Evolutionary conservation across 2,797 vertebrate genomes (phyloP), one percentile per base, ranked within the genome.

Genomic region (Alectoris magna): DNA sequence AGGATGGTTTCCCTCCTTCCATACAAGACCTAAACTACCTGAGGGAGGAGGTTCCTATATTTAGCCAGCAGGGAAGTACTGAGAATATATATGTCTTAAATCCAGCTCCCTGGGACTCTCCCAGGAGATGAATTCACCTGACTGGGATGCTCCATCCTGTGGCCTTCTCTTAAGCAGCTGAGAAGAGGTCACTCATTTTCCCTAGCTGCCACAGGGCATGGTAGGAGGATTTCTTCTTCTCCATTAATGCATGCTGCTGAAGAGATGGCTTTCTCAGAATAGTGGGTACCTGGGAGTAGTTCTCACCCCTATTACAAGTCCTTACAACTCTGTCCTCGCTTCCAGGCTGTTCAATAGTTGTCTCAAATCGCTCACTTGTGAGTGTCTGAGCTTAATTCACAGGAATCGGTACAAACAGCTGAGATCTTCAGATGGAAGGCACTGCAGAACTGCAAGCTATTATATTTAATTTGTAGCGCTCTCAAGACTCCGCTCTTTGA

Each of bases 401-500:
- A 84, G 56, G 38, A 80, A 78, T 90, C 41, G 59, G 39, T 83
- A 62, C 53, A 90, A 92, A 84, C 43, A 94, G 48, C 34, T 0
- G 3, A 92, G 85, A 81, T 93, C 68, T 88, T 96, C 72, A 80
- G 82, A 83, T 9, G 51, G 83, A 95, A 91, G 38, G 34, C 77
- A 73, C 44, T 46, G 62, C 67, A 91, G 90, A 91, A 78, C 75
- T 84, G 69, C n/a, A 76, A 87, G 81, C 84, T 91, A 94, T 82
- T 91, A 36, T 87, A 78, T 94, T 96, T 95, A 93, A 86, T 93
- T 53, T 74, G 76, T 27, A 79, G 82, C 91, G n/a, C 86, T 90
- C 94, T 95, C 80, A 89, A 96, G 94, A 94, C 31, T 68, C 60
- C 90, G 92, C 83, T 73, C 81, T 95, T 84, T 93, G 90, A 76